A percentile compares a stretch with the other conserved stretches of the same genome.
These are phyloP conservation scores for Oreortyx pictus DNA, from an alignment of 2,797 vertebrate genomes.

Conservation along the genomic window DNA sequence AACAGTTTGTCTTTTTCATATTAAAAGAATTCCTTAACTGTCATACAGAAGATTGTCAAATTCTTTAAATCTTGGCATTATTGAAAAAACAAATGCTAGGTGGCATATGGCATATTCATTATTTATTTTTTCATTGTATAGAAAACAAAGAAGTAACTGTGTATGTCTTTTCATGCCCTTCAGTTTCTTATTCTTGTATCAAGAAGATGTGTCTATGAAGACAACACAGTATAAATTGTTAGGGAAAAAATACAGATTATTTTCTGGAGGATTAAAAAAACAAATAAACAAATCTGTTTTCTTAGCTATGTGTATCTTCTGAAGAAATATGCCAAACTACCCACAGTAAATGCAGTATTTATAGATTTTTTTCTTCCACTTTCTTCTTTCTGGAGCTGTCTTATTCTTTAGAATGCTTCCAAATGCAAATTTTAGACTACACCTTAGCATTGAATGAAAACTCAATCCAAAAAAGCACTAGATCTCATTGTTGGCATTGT, in stretches of 20 bases:
- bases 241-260: not conserved
- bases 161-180: not conserved
- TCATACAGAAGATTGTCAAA: not conserved
- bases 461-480: not conserved
- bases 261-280: not conserved
- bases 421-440: not conserved
- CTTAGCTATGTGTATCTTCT: not conserved
- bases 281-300: accelerated
- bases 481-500: not conserved
- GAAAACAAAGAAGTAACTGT: not conserved
- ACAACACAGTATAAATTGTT: not conserved
- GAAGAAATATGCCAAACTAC: not conserved
- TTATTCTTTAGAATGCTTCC: not conserved
- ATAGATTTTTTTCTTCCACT: not conserved
- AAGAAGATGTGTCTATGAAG: not conserved
- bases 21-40: not conserved
- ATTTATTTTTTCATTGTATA: not conserved
- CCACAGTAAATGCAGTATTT: not conserved
- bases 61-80: not conserved
- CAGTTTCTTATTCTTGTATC: not conserved
- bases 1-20: not conserved
- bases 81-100: not conserved
- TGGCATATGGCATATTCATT: not conserved
- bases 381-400: not conserved
- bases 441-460: not conserved